phyloP scores from a whole-genome alignment of 2,888 invertebrate species.

The Ramazzottius varieornatus region DNA sequence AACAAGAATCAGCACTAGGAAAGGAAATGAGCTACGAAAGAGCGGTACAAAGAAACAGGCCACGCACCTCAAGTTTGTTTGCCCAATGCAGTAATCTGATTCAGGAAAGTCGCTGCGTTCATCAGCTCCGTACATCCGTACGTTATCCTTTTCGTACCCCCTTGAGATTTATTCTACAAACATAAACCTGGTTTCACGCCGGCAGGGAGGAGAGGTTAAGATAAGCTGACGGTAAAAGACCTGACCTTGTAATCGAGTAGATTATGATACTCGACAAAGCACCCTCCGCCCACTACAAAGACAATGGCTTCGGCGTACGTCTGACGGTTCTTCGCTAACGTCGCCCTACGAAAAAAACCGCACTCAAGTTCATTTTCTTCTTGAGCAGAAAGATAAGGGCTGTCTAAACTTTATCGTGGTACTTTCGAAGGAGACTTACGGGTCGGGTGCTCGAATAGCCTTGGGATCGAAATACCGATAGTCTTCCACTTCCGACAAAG shows the following conservation, averaged over 20 bases:
- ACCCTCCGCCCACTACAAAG: constrained; percentile 36
- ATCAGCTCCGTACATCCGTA: constrained; percentile 83
- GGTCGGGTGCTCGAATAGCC: constrained; percentile 36
- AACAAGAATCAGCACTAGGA: no score
- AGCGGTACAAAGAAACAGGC: no score
- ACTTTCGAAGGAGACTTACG: constrained; percentile 9
- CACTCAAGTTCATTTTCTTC: not conserved
- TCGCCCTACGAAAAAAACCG: constrained; percentile 6
- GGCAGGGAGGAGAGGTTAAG: not conserved
- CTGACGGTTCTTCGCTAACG: not conserved
- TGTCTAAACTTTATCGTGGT: not conserved
- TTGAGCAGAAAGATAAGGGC: not conserved
- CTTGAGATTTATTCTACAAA: not conserved
- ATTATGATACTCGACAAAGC: constrained; percentile 98
- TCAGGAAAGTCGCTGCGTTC: constrained; percentile 75
- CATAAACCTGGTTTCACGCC: not conserved
- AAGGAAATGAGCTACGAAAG: no score
- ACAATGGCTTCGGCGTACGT: constrained; percentile 22
- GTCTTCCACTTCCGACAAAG: constrained; percentile 50
- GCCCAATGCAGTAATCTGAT: constrained; percentile 36
- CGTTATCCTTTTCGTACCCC: constrained; percentile 43
- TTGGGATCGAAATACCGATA: constrained; percentile 86
- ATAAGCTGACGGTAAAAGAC: not conserved
- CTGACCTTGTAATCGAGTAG: constrained; percentile 65
- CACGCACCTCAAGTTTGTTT: no score